Conservation (phyloP, 2,888 invertebrate species). For the Drosophila nr. fundita region DNA sequence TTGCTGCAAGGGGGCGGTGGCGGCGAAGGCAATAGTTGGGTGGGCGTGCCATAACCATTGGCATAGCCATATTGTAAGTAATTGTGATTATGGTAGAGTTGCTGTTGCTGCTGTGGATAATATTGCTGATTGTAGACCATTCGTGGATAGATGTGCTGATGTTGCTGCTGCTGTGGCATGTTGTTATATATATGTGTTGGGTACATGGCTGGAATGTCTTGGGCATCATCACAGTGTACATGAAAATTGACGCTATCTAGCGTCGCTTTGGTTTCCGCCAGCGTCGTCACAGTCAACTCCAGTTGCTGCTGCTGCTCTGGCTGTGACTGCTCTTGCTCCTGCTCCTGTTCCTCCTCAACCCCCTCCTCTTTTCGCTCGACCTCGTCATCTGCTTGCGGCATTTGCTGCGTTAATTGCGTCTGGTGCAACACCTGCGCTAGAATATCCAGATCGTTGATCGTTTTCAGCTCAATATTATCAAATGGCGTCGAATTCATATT, state of each 20-base stretch:
- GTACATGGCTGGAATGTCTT: slow-evolving; percentile 72
- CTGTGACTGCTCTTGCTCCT: slow-evolving; percentile 3
- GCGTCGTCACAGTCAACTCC: slow-evolving; percentile 59
- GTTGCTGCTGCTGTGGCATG: slow-evolving; percentile 52
- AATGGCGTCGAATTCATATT: slow-evolving; percentile 95
- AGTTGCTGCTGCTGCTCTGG: slow-evolving; percentile 21
- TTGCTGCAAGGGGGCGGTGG: slow-evolving; percentile 10
- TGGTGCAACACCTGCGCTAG: slow-evolving; percentile 91
- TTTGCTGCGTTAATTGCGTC: slow-evolving; percentile 74
- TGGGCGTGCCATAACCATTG: slow-evolving; percentile 66
- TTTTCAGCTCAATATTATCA: slow-evolving; percentile 96
- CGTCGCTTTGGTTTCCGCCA: slow-evolving; percentile 73
- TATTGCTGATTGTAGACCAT: slow-evolving; percentile 59
- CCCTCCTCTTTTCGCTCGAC: slow-evolving; percentile 6
- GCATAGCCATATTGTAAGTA: slow-evolving; percentile 74
- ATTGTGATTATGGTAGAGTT: slow-evolving; percentile 81
- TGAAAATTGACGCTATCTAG: slow-evolving; percentile 73
- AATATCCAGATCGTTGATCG: slow-evolving; percentile 96
- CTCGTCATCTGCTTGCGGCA: slow-evolving; percentile 4
- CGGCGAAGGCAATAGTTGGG: slow-evolving; percentile 27
- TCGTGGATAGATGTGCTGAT: slow-evolving; percentile 51
- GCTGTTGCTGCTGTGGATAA: slow-evolving; percentile 58
- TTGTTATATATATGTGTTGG: slow-evolving; percentile 41
- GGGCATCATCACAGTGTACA: slow-evolving; percentile 70
- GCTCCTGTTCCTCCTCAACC: slow-evolving; percentile 11